Evolutionary conservation across 2,888 invertebrate genomes (phyloP).

Genomic region (Caenorhabditis angaria): DNA sequence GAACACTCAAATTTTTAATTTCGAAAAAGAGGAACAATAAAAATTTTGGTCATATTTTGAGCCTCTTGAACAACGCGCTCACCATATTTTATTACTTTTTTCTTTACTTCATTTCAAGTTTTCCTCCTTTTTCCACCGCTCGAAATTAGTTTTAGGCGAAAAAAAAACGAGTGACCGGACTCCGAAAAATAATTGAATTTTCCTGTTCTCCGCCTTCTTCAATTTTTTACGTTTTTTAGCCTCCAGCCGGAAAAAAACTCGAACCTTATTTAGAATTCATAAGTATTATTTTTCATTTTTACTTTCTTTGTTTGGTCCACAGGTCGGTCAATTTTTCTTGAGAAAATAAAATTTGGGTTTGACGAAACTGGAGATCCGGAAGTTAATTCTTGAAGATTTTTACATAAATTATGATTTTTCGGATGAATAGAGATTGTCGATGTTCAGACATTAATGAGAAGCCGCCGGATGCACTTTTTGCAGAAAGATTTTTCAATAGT

Average conservation of each 20-base stretch:
- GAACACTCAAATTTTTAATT: too few relatives aligned
- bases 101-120: not conserved
- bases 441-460: too few relatives aligned
- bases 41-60: not conserved
- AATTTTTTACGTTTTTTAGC: not conserved
- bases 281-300: slow-evolving; percentile 14
- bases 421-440: too few relatives aligned
- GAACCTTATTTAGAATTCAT: not conserved
- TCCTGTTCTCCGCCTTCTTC: not conserved
- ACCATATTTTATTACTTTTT: not conserved
- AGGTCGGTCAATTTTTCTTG: too few relatives aligned
- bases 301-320: too few relatives aligned
- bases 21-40: too few relatives aligned
- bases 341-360: too few relatives aligned
- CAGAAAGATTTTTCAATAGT: too few relatives aligned
- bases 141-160: not conserved
- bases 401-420: too few relatives aligned
- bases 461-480: too few relatives aligned
- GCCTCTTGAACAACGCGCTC: not conserved
- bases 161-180: slow-evolving; percentile 2
- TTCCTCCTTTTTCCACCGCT: not conserved
- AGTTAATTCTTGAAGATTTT: too few relatives aligned
- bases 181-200: slow-evolving; percentile 4
- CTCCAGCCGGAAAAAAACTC: not conserved
- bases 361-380: too few relatives aligned